Base-by-base conservation (phyloP, 2,797 vertebrate genomes). In the Neosalanx taihuensis region DNA sequence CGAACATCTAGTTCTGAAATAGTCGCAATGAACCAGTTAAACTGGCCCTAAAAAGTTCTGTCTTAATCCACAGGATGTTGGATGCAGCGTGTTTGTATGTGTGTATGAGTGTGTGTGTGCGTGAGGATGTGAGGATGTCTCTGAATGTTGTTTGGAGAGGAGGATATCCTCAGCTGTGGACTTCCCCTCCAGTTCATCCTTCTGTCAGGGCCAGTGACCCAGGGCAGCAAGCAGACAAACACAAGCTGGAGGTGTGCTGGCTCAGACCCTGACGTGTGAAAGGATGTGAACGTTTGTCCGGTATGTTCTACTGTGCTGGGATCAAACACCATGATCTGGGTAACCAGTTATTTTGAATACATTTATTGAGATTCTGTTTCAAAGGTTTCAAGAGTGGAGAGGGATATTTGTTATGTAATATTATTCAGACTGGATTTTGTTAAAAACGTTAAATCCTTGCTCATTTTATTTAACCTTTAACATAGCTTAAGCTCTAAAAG, bases 101-200 rank as follows among this genome's bases (percentile, higher is more conserved):
- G 9, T 23, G n/a, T 59, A 67, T 71, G 69, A 77, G 41, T 61
- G 64, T 69, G 71, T 73, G 63, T 33, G 76, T 64, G 60, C 17
- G 37, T 18, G n/a, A n/a, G n/a, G n/a, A n/a, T n/a, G 64, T 85
- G 85, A 56, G 51, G 51, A 68, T 62, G 46, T 69, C 70, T 78
- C 60, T 57, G 41, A 35, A 57, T 59, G 64, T 64, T 66, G 62
- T 46, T 66, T 10, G 23, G 65, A 86, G 86, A 68, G 51, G 83
- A 68, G 66, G 84, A 88, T 75, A 76, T 88, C 81, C 83, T 79
- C 69, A 69, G 29, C 81, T 70, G 62, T 71, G 26, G 66, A 74
- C 23, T 83, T 82, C 79, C 76, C 56, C 72, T 77, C 76, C 63
- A 51, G 17, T n/a, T 79, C 67, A 84, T 83, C 79, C 69, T 75